Base-by-base conservation (phyloP, 2,113 vertebrate genomes). In the Gracilinanus agilis region DNA sequence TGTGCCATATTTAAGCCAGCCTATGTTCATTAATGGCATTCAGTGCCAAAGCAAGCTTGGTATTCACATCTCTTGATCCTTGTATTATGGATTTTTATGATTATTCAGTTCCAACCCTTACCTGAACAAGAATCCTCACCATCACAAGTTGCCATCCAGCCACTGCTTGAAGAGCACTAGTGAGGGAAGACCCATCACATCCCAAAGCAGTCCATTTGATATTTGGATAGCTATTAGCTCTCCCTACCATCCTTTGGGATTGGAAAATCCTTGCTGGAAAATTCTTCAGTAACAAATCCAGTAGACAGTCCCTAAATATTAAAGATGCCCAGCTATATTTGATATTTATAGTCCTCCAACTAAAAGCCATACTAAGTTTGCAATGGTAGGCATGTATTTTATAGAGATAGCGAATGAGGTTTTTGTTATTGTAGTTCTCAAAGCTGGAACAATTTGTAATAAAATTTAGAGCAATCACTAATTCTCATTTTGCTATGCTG, bases 401-500 rank as follows among this genome's bases (percentile, higher is more conserved):
- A 90, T 91, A 61, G 91, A 94, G 94, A 94, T 83, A 94, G 90
- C 91, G n/a, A 75, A 49, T 94, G 67, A 75, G 9, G 0, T 8
- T 90, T 75, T 83, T 90, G 9, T 93, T 88, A 92, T 83, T 83
- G 67, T 21, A 83, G n/a, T 83, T 83, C n/a, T 83, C n/a, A 83
- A 23, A 90, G 23, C 83, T 91, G 56, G 88, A 93, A 91, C 92
- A 96, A 55, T 93, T 97, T 61, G 53, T 94, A 89, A 95, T 92
- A 95, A 98, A 83, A 96, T 96, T 97, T 23, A 83, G 49, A 98
- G 96, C 95, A 95, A 97, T 95, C 92, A 90, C 96, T 94, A 97
- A 97, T 93, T 96, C 94, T 95, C 97, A 98, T 97, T 92, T 93
- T 96, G 88, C 97, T 91, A 95, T 96, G 94, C 88, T 95, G 93